Conservation (phyloP, 2,113 vertebrate species). For the Centrocercus urophasianus region DNA sequence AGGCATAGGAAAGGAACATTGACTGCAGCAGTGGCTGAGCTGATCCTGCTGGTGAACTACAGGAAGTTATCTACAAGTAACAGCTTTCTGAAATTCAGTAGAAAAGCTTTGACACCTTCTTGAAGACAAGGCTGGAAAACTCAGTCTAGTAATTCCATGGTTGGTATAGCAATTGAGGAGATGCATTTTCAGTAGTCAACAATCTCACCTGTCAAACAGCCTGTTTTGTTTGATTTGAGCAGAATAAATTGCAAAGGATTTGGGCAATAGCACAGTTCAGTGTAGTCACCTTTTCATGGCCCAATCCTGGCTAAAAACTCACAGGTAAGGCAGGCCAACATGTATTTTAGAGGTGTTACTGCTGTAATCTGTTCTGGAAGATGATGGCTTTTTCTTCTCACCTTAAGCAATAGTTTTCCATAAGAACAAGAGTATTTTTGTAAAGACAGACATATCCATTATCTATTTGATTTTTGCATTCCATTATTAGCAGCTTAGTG, state of each 20-base stretch:
- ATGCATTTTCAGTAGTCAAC: not conserved
- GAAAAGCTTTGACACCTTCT: constrained; percentile 57
- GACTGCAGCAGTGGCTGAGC: constrained; percentile 5
- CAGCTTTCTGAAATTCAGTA: constrained; percentile 62
- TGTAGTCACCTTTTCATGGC: not conserved
- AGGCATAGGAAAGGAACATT: constrained; percentile 32
- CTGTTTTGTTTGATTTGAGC: not conserved
- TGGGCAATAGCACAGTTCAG: not conserved
- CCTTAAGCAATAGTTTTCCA: not conserved
- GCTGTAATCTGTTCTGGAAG: not conserved
- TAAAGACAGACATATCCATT: not conserved
- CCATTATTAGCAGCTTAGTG: not conserved
- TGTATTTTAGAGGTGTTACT: not conserved
- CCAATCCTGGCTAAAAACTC: not conserved
- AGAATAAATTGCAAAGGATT: not conserved
- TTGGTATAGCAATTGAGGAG: not conserved
- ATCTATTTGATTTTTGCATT: not conserved
- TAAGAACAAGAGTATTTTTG: not conserved
- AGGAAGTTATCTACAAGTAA: constrained; percentile 79
- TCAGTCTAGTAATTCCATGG: not conserved
- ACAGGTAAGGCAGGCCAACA: not conserved
- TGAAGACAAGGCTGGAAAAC: constrained; percentile 22
- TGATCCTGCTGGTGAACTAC: constrained; percentile 71
- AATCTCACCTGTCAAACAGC: not conserved
- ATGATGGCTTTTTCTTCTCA: not conserved